Evolutionary conservation across 2,113 vertebrate genomes (phyloP), one percentile per base, ranked within the genome.

Genomic region (Aviceda subcristata): DNA sequence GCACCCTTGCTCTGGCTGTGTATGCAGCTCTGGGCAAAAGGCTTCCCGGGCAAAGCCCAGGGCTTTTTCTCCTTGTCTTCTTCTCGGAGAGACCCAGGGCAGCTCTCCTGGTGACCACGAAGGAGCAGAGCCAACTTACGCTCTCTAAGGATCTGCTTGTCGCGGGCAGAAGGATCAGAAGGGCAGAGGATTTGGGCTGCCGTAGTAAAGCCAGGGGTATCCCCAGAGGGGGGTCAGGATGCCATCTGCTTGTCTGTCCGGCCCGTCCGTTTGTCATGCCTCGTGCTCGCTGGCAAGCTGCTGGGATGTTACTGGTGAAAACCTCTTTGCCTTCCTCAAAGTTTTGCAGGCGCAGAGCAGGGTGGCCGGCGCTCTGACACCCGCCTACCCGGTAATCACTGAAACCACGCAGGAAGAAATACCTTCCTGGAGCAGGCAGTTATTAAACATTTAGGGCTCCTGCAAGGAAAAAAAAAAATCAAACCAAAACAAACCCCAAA

Each of bases 371-470:
- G 21, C 36, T 60, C 24, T 22, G 46, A 19, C 57, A 41, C 21
- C 56, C 81, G 1, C 23, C 12, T 3, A 11, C 50, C 39, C 2
- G 0, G 7, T 5, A 8, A 41, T 34, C 17, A 2, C 0, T n/a
- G 45, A 45, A 43, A 21, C 38, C 56, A 5, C 50, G 2, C 17
- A 12, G 88, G 64, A 45, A 74, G 69, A 21, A 66, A 3, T 3
- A 6, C 24, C 75, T 60, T 27, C 53, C 81, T 73, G 84, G 46
- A 66, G 7, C 75, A 39, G 73, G 56, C 34, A 69, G 63, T 6
- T 11, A 2, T 1, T n/a, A 26, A 86, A 71, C 29, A 15, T 55
- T 48, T 12, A 38, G 56, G 22, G 72, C n/a, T 95, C 10, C 46
- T 76, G 29, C 27, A 46, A 60, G 4, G 8, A 15, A 9, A 18